Conservation (phyloP, 1,140 invertebrate species). For the Drosophila nannoptera region DNA sequence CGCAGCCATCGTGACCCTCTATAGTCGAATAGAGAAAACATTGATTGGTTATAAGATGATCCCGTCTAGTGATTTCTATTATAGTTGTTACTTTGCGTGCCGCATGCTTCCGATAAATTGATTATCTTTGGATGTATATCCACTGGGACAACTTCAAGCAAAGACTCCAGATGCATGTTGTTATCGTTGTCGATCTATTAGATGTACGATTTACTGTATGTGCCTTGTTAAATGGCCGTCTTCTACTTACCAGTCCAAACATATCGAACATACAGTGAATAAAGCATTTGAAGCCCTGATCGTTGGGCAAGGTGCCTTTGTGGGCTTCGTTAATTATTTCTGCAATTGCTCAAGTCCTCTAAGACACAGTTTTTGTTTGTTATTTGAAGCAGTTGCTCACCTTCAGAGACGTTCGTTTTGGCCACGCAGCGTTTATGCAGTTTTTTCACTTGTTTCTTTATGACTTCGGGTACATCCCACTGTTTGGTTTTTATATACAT, state of each 20-base stretch:
- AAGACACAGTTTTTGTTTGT: background rate
- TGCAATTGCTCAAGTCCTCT: background rate
- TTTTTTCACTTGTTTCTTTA: constrained; percentile 57
- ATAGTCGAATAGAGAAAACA: background rate
- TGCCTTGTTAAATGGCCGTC: background rate
- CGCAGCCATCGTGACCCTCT: constrained; percentile 68
- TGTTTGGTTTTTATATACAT: background rate
- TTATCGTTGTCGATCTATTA: constrained; percentile 61
- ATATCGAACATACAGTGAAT: constrained; percentile 69
- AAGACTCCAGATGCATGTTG: constrained; percentile 57
- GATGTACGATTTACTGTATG: background rate
- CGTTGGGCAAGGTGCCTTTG: constrained; percentile 36
- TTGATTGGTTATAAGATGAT: background rate
- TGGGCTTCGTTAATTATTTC: constrained; percentile 20
- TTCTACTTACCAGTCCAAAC: constrained; percentile 59
- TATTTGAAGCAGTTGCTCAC: constrained; percentile 21
- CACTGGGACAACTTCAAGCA: constrained; percentile 58
- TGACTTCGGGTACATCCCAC: constrained; percentile 48
- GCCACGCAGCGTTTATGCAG: constrained; percentile 52
- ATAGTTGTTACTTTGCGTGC: constrained; percentile 50
- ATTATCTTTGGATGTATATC: constrained; percentile 47
- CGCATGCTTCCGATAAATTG: constrained; percentile 43
- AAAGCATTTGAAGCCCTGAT: constrained; percentile 61
- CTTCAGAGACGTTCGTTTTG: constrained; percentile 51
- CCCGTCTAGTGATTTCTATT: too few species aligned